These are phyloP conservation scores for Alaudala cheleensis DNA, from an alignment of 2,113 vertebrate genomes.

Conservation along the genomic window DNA sequence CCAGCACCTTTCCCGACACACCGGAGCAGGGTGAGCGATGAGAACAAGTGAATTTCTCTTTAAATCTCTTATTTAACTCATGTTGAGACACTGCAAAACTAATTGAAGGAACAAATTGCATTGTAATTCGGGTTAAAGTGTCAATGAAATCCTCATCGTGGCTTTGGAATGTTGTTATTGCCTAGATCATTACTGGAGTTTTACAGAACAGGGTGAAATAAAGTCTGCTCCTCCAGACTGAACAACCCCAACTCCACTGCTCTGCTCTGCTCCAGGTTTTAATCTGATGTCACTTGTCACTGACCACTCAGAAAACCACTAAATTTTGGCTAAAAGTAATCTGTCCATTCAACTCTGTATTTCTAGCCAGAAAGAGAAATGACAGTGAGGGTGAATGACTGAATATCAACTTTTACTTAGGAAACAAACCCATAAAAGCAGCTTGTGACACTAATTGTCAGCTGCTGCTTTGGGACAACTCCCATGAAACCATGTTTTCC, in stretches of 20 bases:
- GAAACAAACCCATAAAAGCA: background rate
- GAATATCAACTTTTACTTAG: background rate
- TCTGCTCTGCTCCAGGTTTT: background rate
- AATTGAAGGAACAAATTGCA: background rate
- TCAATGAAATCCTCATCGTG: background rate
- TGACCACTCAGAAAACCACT: background rate
- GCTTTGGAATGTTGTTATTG: background rate
- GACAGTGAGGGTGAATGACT: background rate
- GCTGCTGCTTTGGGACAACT: background rate
- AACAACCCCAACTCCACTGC: rapidly evolving
- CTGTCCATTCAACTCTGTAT: background rate
- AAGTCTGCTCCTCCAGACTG: background rate
- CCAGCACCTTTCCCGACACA: background rate
- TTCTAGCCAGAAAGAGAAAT: background rate
- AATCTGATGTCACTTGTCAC: background rate
- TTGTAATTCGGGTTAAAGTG: background rate
- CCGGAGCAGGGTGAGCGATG: background rate
- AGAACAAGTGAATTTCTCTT: background rate
- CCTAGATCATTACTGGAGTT: background rate
- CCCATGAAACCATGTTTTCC: rapidly evolving
- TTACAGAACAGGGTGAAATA: background rate
- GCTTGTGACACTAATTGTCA: background rate
- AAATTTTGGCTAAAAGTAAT: background rate
- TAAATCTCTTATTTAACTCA: background rate
- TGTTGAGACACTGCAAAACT: background rate